phyloP scores from a whole-genome alignment of 2,113 vertebrate species.

The Tachycineta bicolor region DNA sequence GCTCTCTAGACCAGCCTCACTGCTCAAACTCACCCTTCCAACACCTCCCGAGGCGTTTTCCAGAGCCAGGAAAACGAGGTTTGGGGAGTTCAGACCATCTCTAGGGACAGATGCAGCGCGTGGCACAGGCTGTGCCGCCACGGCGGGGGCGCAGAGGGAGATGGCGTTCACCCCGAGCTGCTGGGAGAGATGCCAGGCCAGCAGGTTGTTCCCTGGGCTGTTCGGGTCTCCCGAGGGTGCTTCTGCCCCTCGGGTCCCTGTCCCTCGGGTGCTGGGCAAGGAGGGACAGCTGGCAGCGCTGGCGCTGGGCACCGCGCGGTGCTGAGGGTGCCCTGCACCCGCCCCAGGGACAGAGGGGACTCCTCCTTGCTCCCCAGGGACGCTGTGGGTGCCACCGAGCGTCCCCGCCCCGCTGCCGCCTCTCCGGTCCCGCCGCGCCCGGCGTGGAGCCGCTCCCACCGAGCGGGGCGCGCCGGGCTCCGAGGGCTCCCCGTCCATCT shows the following conservation, averaged over 20 bases:
- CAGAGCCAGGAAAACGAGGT: background rate
- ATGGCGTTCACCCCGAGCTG: background rate
- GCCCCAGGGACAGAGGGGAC: background rate
- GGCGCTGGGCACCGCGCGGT: rapidly evolving
- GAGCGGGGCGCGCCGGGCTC: rapidly evolving
- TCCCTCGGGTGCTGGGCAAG: rapidly evolving
- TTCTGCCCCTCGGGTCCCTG: background rate
- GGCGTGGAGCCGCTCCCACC: background rate
- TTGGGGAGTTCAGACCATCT: rapidly evolving
- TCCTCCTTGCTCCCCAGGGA: rapidly evolving
- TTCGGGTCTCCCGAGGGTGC: background rate
- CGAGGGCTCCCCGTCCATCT: background rate
- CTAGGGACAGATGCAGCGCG: rapidly evolving
- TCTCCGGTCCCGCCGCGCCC: background rate
- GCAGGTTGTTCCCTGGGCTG: background rate
- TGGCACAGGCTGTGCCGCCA: background rate
- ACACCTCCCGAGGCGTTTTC: background rate
- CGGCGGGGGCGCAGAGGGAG: background rate
- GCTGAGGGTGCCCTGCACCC: background rate
- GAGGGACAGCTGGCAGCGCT: rapidly evolving
- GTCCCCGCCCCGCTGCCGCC: background rate
- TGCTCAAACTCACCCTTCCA: background rate
- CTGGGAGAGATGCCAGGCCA: background rate
- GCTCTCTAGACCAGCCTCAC: background rate
- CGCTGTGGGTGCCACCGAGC: rapidly evolving